Base-by-base conservation (phyloP, 2,888 invertebrate species). In the Lepetodrilus schrolli region DNA sequence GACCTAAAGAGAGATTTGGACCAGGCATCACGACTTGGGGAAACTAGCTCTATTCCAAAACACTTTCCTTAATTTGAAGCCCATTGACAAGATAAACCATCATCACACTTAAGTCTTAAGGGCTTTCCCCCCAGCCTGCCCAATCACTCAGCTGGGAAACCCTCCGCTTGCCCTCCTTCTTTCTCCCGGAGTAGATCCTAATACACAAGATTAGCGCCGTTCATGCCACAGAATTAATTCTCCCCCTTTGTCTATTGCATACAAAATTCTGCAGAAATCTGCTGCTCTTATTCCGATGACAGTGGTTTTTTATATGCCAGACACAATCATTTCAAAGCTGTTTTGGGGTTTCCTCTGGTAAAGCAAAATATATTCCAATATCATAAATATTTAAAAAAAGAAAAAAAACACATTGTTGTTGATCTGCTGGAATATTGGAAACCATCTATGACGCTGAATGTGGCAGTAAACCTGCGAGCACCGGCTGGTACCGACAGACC, bases 31-130 rank as follows among this genome's bases (percentile, higher is more conserved):
- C 26, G 34, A 58, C n/a, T n/a, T n/a, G 17, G 7, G 4, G 58
- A 58, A 58, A 34, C 34, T n/a, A 30, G 26, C 58, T 58, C n/a
- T 26, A 58, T 58, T 58, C 13, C 58, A 58, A 58, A 58, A 58
- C 58, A 58, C 58, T 58, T 58, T 17, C 58, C 26, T 34, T 58
- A 51, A 51, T 51, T 51, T 51, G 26, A 51, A 51, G n/a, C 51
- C 30, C 51, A 23, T 21, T 51, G 51, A 51, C 51, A 51, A 51
- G 51, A 51, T 51, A 58, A 58, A 58, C 30, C 58, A 30, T 58
- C 34, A 30, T 26, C 20, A 30, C 23, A 10, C n/a, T 30, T 58
- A 30, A 58, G 13, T 23, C 58, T 58, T 23, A 30, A 58, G 58
- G 30, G 58, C 23, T 58, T 34, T 23, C 30, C 13, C 2, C 30